Conservation (phyloP, 2,113 vertebrate genomes). For the Dromas ardeola region DNA sequence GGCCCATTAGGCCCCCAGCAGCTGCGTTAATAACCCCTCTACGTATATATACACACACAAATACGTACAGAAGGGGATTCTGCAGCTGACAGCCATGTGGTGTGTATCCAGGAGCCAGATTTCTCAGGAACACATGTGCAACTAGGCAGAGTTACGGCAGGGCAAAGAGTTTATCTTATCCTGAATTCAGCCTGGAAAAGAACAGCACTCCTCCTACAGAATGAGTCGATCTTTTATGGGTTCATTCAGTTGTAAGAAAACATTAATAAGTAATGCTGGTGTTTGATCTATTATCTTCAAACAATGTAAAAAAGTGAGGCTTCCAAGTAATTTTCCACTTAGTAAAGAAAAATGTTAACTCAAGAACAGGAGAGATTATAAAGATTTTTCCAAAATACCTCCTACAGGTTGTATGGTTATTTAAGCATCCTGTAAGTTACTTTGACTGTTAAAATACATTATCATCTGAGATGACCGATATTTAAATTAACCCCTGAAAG, state of each 20-base stretch:
- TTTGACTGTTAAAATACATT: not conserved
- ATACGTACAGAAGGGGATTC: not conserved
- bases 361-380: not conserved
- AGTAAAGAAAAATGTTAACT: not conserved
- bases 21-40: not conserved
- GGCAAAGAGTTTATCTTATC: not conserved
- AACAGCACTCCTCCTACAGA: not conserved
- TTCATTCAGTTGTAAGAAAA: not conserved
- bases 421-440: not conserved
- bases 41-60: not conserved
- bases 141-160: not conserved
- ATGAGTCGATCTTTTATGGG: not conserved
- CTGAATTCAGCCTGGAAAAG: not conserved
- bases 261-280: not conserved
- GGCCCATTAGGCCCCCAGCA: not conserved
- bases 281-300: not conserved
- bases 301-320: not conserved
- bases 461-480: not conserved
- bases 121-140: not conserved
- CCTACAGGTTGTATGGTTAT: not conserved
- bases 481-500: not conserved
- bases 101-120: not conserved
- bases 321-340: not conserved
- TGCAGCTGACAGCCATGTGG: not conserved
- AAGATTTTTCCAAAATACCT: not conserved